phyloP scores from a whole-genome alignment of 2,797 vertebrate genomes.

The Australoheros facetus region DNA sequence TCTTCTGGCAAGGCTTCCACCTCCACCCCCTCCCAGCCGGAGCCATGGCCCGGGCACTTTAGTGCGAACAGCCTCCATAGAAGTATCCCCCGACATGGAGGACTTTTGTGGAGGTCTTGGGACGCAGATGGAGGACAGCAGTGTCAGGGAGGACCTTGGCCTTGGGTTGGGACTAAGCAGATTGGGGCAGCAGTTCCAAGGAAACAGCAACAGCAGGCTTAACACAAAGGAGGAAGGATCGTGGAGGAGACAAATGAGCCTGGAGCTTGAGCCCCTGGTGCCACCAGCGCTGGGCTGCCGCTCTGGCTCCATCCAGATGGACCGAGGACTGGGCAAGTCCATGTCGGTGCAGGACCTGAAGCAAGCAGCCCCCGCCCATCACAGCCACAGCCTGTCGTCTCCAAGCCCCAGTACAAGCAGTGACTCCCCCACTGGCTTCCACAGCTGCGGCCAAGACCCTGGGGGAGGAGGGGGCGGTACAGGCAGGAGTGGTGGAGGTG shows the following conservation, averaged over 20 bases:
- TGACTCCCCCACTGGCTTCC: slow-evolving; percentile 83
- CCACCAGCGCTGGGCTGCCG: slow-evolving; percentile 73
- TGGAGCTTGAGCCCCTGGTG: slow-evolving; percentile 85
- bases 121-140: slow-evolving; percentile 76
- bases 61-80: slow-evolving; percentile 56
- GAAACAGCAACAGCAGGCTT: slow-evolving; percentile 60
- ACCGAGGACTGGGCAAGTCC: slow-evolving; percentile 88
- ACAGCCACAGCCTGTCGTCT: slow-evolving; percentile 77
- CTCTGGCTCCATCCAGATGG: slow-evolving; percentile 68
- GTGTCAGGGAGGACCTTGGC: slow-evolving; percentile 54
- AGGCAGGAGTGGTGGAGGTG: slow-evolving; percentile 72
- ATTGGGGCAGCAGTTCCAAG: slow-evolving; percentile 64
- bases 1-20: slow-evolving; percentile 74
- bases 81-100: slow-evolving; percentile 46
- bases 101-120: slow-evolving; percentile 79
- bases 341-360: slow-evolving; percentile 94
- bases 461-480: slow-evolving; percentile 44
- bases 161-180: slow-evolving; percentile 35
- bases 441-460: slow-evolving; percentile 71
- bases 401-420: slow-evolving; percentile 72
- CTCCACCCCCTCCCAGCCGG: slow-evolving; percentile 87
- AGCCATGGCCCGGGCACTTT: slow-evolving; percentile 72
- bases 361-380: slow-evolving; percentile 79
- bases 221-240: slow-evolving; percentile 84
- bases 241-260: slow-evolving; percentile 92